Conservation (phyloP, 2,113 vertebrate species). For the Siniperca chuatsi region DNA sequence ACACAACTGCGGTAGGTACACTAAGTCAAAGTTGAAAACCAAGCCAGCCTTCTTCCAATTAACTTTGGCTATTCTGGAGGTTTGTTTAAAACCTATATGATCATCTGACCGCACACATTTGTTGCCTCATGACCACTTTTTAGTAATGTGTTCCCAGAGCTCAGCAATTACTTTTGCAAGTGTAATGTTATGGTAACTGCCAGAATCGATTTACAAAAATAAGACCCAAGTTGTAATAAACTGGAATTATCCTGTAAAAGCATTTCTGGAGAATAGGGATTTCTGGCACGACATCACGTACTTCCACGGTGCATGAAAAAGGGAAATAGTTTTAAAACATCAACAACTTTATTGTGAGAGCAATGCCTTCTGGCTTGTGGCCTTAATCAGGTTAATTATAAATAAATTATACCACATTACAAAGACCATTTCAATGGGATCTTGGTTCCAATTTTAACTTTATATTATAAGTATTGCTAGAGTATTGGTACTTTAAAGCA, state of each 20-base stretch:
- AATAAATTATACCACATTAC: no score
- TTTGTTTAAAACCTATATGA: slow-evolving; percentile 7
- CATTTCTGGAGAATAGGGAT: background rate
- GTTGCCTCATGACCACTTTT: background rate
- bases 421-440: background rate
- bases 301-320: background rate
- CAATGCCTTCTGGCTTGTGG: background rate
- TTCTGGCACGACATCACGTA: background rate
- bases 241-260: slow-evolving; percentile 5
- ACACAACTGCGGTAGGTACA: background rate
- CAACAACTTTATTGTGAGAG: background rate
- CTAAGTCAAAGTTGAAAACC: background rate
- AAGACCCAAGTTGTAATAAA: background rate
- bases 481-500: background rate
- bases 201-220: slow-evolving; percentile 4
- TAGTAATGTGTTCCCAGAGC: slow-evolving; percentile 5
- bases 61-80: background rate
- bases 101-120: slow-evolving; percentile 11
- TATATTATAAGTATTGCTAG: background rate
- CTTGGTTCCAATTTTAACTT: background rate
- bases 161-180: slow-evolving; percentile 18
- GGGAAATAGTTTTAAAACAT: no score
- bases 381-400: background rate
- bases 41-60: background rate
- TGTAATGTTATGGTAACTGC: background rate